A percentile compares a stretch with the other conserved stretches of the same genome.
phyloP scores from a whole-genome alignment of 2,797 vertebrate genomes.

The Mastacembelus armatus region DNA sequence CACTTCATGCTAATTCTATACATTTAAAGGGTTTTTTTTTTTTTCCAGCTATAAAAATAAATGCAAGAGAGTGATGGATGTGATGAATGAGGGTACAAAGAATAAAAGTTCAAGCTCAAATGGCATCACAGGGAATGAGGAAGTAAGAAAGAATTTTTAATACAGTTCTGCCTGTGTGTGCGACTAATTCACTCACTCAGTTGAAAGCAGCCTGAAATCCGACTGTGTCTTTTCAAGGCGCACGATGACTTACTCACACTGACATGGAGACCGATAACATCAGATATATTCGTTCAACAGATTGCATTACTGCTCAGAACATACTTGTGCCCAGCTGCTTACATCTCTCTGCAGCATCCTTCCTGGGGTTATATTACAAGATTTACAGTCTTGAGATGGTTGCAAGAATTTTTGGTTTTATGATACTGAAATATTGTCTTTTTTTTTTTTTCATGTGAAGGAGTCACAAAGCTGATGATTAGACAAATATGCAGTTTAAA shows the following conservation, averaged over 20 bases:
- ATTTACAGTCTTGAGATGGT: slow-evolving; percentile 22
- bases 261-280: slow-evolving; percentile 56
- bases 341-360: slow-evolving; percentile 27
- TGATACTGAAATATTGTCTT: neutral
- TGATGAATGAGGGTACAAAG: slow-evolving; percentile 38
- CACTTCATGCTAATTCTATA: slow-evolving; percentile 9
- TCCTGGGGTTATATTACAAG: slow-evolving; percentile 20
- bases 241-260: slow-evolving; percentile 56
- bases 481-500: no score
- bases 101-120: slow-evolving; percentile 64
- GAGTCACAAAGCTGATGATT: neutral
- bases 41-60: slow-evolving; percentile 26
- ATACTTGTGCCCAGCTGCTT: slow-evolving; percentile 61
- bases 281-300: slow-evolving; percentile 60
- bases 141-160: slow-evolving; percentile 57
- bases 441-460: neutral
- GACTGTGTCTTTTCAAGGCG: slow-evolving; percentile 39
- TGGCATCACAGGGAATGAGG: slow-evolving; percentile 68
- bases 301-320: slow-evolving; percentile 60
- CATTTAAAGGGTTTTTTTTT: neutral
- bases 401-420: neutral
- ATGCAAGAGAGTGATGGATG: slow-evolving; percentile 28
- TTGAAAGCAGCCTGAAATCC: slow-evolving; percentile 29
- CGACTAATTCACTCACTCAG: slow-evolving; percentile 53
- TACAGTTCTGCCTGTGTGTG: slow-evolving; percentile 35